A percentile compares a stretch with the other conserved stretches of the same genome.
phyloP scores from a whole-genome alignment of 2,113 vertebrate genomes.

The Mandrillus leucophaeus region DNA sequence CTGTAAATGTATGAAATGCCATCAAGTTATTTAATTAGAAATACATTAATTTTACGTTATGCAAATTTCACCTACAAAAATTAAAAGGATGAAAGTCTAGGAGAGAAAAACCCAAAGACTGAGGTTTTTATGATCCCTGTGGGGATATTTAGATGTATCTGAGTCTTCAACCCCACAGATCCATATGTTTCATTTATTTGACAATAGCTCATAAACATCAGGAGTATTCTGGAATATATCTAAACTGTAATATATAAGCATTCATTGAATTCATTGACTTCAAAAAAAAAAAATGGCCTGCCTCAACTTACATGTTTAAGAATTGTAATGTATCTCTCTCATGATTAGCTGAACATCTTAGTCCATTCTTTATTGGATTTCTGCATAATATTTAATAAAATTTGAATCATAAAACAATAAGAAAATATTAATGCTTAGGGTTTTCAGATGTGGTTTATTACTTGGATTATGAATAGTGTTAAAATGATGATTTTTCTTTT shows the following conservation, averaged over 20 bases:
- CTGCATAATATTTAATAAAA: not conserved
- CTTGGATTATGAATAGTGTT: not conserved
- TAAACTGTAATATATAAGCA: not conserved
- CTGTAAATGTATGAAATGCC: not conserved
- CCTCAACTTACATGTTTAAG: not conserved
- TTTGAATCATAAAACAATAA: not conserved
- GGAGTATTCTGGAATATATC: not conserved
- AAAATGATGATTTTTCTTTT: not conserved
- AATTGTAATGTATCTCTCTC: not conserved
- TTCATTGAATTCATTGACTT: not conserved
- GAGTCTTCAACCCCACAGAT: not conserved
- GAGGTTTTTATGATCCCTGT: not conserved
- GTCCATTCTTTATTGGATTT: not conserved
- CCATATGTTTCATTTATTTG: not conserved
- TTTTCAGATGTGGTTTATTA: not conserved
- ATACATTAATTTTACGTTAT: not conserved
- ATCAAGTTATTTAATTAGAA: not conserved
- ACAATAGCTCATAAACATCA: not conserved
- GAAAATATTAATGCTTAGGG: not conserved
- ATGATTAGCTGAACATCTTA: not conserved
- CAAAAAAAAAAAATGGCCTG: rapidly evolving
- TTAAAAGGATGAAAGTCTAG: not conserved
- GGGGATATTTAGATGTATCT: not conserved
- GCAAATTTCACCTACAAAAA: not conserved
- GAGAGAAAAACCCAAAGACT: not conserved